Evolutionary conservation across 2,888 invertebrate genomes (phyloP), one percentile per base, ranked within the genome.

Genomic region (Ctena decussata): DNA sequence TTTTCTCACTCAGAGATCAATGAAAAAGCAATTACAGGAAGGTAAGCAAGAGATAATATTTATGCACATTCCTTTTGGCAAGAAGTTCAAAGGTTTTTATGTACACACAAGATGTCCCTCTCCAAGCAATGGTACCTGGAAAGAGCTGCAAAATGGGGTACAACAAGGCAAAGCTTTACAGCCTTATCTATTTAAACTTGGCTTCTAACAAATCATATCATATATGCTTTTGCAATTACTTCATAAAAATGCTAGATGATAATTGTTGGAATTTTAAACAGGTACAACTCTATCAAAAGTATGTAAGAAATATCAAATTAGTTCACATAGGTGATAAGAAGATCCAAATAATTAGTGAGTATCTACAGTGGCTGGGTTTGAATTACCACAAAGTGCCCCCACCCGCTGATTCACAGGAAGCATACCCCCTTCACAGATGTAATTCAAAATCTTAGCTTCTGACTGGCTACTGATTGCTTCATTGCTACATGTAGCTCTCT

Each of bases 401-500:
- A 65, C 75, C 74, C 71, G 35, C 41, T 60, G 60, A 44, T 57
- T 46, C 30, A 76, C 80, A 83, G 41, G 84, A 77, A 85, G 80
- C 86, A 87, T n/a, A 86, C 87, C 87, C 87, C 81, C 87, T 80
- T 78, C 86, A 82, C 77, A 83, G 85, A 87, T 82, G 85, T 84
- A 85, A 86, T 88, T 87, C 82, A 89, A 89, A 88, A 87, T 87
- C 37, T 85, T 87, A 60, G 46, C 70, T 44, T 80, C 78, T 87
- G 84, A 91, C 90, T 91, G 90, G 91, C 44, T 77, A 77, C 65
- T 72, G 71, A 60, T 74, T 82, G 60, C 81, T 72, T 73, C 60
- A 65, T 81, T 77, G 65, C 78, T 85, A 88, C 88, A 82, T 89
- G 82, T 84, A 80, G 86, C 53, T n/a, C 78, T 89, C 88, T 91